Evolutionary conservation across 2,888 invertebrate species (phyloP).

Genomic region (Pemphredon lugubris): DNA sequence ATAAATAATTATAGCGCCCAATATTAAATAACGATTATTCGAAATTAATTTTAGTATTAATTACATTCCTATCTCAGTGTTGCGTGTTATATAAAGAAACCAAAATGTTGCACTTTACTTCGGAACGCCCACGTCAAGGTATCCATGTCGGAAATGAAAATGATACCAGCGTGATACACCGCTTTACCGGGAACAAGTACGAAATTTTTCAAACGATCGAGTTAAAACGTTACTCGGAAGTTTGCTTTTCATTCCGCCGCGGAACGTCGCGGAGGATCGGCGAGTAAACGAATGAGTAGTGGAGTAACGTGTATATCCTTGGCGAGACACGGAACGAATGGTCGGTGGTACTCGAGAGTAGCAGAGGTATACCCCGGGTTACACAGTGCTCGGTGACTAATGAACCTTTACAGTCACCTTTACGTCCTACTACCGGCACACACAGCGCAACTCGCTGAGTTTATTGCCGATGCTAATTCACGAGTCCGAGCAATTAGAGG

Average conservation of each 20-base stretch:
- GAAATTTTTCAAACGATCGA: too few relatives aligned
- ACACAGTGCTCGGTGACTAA: conserved; percentile 75
- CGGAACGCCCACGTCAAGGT: too few relatives aligned
- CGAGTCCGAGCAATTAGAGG: conserved; percentile 76
- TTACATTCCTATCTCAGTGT: too few relatives aligned
- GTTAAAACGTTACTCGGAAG: conserved; percentile 26
- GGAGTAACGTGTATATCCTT: conserved; percentile 62
- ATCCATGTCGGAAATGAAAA: too few relatives aligned
- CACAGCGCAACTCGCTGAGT: conserved; percentile 63
- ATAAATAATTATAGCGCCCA: too few relatives aligned
- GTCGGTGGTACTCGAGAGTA: conserved; percentile 47
- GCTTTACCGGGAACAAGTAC: too few relatives aligned
- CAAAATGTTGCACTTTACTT: too few relatives aligned
- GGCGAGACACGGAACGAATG: conserved; percentile 59
- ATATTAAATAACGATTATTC: too few relatives aligned
- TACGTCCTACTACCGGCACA: conserved; percentile 70
- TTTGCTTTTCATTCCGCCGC: conserved; percentile 44
- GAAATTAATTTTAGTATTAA: too few relatives aligned
- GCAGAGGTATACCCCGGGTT: conserved; percentile 64
- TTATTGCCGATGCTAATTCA: conserved; percentile 79
- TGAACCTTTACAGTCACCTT: conserved; percentile 78
- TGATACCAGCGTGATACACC: too few relatives aligned
- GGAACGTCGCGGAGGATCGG: conserved; percentile 32
- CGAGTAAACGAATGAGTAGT: conserved; percentile 60
- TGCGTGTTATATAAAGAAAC: too few relatives aligned